phyloP scores from a whole-genome alignment of 2,797 vertebrate species.

The Myotis daubentonii region DNA sequence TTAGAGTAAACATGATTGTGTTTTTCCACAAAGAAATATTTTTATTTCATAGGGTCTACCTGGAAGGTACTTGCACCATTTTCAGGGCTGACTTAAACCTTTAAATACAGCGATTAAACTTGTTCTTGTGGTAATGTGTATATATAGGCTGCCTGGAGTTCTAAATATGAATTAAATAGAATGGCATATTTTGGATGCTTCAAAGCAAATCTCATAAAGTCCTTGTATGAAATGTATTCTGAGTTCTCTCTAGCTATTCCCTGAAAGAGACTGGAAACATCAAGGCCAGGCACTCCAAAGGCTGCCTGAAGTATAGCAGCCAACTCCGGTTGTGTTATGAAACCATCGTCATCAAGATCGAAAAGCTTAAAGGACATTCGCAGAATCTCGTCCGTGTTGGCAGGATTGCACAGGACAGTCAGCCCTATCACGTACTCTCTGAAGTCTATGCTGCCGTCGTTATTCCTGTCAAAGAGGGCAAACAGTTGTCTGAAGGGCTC shows the following conservation, averaged over 20 bases:
- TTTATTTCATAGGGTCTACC: conserved; percentile 90
- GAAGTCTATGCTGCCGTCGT: conserved; percentile 96
- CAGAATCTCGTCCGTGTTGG: conserved; percentile 93
- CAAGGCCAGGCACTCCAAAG: conserved; percentile 91
- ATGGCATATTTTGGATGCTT: conserved; percentile 93
- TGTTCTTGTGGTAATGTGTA: conserved; percentile 81
- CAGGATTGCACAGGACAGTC: conserved; percentile 93
- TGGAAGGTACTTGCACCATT: conserved; percentile 81
- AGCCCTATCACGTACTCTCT: conserved; percentile 96
- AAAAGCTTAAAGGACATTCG: conserved; percentile 94
- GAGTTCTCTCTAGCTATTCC: conserved; percentile 91
- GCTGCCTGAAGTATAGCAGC: conserved; percentile 88
- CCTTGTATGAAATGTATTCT: conserved; percentile 90
- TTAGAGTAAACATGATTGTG: conserved; percentile 46
- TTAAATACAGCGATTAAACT: conserved; percentile 59
- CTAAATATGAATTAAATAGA: conserved; percentile 94
- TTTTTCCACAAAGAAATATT: conserved; percentile 54
- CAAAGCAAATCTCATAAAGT: conserved; percentile 91
- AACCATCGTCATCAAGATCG: conserved; percentile 91
- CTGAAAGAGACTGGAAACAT: conserved; percentile 90
- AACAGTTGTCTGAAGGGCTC: conserved; percentile 91
- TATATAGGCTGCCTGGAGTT: conserved; percentile 92
- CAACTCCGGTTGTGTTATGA: conserved; percentile 91
- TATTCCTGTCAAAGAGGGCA: conserved; percentile 92
- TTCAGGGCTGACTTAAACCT: conserved; percentile 39